These are phyloP conservation scores for Nicator chloris DNA, from an alignment of 2,113 vertebrate species.

Conservation along the genomic window DNA sequence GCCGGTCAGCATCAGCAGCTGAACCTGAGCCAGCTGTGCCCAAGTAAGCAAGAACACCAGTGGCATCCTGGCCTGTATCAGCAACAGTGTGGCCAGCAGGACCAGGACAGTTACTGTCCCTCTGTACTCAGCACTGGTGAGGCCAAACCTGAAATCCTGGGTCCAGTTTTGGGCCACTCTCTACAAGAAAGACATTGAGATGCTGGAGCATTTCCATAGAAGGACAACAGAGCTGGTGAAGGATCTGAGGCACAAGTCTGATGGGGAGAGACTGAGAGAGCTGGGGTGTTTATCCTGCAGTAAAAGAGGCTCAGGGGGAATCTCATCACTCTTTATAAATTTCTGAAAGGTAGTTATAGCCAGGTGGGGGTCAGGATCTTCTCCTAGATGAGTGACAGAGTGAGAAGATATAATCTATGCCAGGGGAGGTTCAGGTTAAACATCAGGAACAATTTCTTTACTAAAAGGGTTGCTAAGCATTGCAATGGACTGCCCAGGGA, in stretches of 20 bases:
- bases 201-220: background rate
- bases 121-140: background rate
- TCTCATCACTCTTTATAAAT: fast-evolving
- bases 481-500: background rate
- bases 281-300: background rate
- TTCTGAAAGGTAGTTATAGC: background rate
- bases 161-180: background rate
- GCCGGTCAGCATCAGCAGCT: no score
- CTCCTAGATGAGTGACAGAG: background rate
- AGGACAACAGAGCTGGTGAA: background rate
- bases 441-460: background rate
- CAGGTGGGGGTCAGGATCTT: background rate
- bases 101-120: background rate
- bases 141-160: background rate
- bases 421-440: background rate
- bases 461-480: background rate
- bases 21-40: background rate
- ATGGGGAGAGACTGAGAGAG: background rate
- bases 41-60: background rate
- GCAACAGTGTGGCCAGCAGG: background rate
- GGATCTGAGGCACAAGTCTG: background rate
- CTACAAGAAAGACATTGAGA: background rate
- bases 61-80: background rate
- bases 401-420: background rate
- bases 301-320: background rate